Conservation (phyloP, 2,113 vertebrate genomes). For the Ptyas mucosa region DNA sequence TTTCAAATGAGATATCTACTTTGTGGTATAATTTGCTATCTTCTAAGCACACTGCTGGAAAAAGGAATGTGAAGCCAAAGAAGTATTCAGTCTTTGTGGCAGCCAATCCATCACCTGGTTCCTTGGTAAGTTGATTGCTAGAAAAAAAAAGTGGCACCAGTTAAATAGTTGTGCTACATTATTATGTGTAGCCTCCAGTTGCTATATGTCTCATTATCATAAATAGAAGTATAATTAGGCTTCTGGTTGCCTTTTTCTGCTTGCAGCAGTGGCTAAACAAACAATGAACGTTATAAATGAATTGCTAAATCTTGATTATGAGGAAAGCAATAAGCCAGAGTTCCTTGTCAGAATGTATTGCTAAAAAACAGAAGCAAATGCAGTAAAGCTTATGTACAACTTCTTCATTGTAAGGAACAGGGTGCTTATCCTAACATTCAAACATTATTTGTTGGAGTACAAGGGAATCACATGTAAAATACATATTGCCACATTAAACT, state of each 20-base stretch:
- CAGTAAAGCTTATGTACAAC: background rate
- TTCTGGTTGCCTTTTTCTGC: background rate
- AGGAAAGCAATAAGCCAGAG: background rate
- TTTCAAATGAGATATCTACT: conserved; percentile 64
- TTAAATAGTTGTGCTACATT: background rate
- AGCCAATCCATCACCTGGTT: conserved; percentile 38
- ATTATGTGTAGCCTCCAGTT: background rate
- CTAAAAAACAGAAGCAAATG: background rate
- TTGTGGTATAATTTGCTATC: conserved; percentile 78
- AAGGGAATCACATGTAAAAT: background rate
- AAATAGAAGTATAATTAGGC: background rate
- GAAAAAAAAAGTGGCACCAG: background rate
- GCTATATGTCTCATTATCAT: background rate
- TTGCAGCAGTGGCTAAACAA: background rate
- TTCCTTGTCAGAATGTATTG: background rate
- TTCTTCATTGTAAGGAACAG: background rate
- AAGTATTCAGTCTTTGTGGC: conserved; percentile 51
- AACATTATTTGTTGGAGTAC: background rate
- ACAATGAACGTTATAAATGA: background rate
- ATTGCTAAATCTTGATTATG: background rate
- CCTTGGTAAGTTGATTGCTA: conserved; percentile 33
- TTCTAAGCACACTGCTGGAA: conserved; percentile 60
- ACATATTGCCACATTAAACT: background rate
- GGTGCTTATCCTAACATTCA: background rate
- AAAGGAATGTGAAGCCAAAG: conserved; percentile 51